phyloP scores from a whole-genome alignment of 2,113 vertebrate genomes.

The Drymodes brunneopygia region DNA sequence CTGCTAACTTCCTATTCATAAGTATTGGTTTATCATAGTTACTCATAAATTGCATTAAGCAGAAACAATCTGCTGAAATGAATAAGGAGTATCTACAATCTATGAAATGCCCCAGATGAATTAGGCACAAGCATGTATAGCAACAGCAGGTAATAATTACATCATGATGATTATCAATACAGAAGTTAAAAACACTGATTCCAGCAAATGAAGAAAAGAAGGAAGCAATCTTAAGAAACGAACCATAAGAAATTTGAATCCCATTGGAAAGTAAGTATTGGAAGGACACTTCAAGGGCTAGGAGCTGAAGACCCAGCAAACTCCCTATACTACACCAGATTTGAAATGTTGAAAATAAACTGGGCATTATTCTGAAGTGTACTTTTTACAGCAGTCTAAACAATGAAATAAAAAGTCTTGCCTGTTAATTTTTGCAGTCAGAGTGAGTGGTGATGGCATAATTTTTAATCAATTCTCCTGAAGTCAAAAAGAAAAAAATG shows the following conservation, averaged over 20 bases:
- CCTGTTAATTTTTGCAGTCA: background rate
- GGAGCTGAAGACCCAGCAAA: background rate
- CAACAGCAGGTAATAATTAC: background rate
- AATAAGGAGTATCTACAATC: background rate
- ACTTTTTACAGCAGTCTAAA: background rate
- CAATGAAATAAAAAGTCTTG: background rate
- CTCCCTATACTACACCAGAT: background rate
- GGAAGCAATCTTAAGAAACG: background rate
- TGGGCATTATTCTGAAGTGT: background rate
- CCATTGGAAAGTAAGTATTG: background rate
- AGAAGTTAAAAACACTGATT: background rate
- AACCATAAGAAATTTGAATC: background rate
- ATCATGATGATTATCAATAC: background rate
- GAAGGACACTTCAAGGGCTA: background rate
- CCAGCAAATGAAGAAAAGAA: background rate
- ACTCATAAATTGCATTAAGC: background rate
- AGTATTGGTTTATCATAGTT: background rate
- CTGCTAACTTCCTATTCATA: background rate
- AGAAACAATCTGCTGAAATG: background rate
- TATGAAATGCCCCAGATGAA: background rate
- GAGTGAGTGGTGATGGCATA: background rate
- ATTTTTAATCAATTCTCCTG: background rate
- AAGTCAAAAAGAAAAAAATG: background rate
- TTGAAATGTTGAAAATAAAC: background rate
- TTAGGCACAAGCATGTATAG: background rate